These are phyloP conservation scores for Prionchulus punctatus DNA, from an alignment of 2,888 invertebrate genomes.

Conservation along the genomic window DNA sequence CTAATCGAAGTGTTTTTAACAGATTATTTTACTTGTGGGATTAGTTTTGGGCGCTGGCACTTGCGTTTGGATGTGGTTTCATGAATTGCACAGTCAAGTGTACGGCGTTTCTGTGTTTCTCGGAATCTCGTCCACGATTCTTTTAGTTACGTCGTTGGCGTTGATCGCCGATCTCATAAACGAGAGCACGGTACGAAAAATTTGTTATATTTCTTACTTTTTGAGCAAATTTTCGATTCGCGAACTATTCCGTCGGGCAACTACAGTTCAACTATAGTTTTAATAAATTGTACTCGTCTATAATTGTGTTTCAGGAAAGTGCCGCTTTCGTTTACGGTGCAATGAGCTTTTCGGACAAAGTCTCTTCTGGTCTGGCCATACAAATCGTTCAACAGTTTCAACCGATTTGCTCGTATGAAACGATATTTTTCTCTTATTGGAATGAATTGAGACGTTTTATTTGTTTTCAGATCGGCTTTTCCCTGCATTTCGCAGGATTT, in stretches of 20 bases:
- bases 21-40: slow-evolving; percentile 52
- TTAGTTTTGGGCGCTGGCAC: slow-evolving; percentile 47
- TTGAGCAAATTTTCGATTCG: too few relatives aligned
- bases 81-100: slow-evolving; percentile 39
- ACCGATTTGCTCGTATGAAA: slow-evolving; percentile 29
- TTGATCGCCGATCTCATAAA: slow-evolving; percentile 77
- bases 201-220: neutral
- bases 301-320: slow-evolving; percentile 44
- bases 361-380: slow-evolving; percentile 73
- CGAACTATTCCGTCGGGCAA: too few relatives aligned
- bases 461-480: neutral
- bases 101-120: slow-evolving; percentile 55
- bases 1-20: slow-evolving; percentile 15
- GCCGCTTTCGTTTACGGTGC: slow-evolving; percentile 80
- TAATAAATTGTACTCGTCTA: slow-evolving; percentile 10
- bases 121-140: slow-evolving; percentile 66
- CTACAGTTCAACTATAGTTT: too few relatives aligned
- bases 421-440: neutral
- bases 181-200: slow-evolving; percentile 46
- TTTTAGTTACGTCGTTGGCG: slow-evolving; percentile 70
- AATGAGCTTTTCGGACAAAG: slow-evolving; percentile 80
- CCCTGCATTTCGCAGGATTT: neutral
- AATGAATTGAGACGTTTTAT: neutral
- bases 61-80: slow-evolving; percentile 52
- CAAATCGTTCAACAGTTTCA: slow-evolving; percentile 64